Evolutionary conservation across 2,797 vertebrate genomes (phyloP).

Genomic region (Catharus ustulatus): DNA sequence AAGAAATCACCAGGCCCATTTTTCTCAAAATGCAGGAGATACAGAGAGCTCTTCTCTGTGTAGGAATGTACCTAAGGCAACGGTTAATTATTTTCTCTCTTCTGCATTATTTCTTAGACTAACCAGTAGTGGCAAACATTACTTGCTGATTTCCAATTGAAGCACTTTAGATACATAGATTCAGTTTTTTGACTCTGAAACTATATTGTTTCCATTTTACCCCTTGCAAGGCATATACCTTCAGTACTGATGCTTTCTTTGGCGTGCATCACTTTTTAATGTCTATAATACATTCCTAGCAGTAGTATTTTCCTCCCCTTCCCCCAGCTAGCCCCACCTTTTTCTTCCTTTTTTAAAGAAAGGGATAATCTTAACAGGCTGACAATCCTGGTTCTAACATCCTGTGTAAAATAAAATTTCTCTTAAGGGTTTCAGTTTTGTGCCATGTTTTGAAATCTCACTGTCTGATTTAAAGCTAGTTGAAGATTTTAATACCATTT

Average conservation of each 20-base stretch:
- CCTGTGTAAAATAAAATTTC: background rate
- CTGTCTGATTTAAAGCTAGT: background rate
- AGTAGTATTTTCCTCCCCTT: background rate
- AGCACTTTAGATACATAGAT: background rate
- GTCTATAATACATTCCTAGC: background rate
- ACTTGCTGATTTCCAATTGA: background rate
- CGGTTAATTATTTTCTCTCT: background rate
- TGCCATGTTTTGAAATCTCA: background rate
- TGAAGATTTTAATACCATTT: conserved; percentile 15
- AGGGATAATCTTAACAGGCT: background rate
- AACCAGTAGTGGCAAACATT: background rate
- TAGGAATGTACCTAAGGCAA: background rate
- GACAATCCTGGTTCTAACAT: background rate
- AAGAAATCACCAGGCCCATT: background rate
- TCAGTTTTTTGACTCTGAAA: background rate
- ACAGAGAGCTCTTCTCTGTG: background rate
- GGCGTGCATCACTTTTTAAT: background rate
- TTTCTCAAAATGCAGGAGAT: background rate
- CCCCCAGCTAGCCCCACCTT: accelerated
- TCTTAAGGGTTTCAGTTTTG: background rate
- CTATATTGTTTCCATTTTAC: background rate
- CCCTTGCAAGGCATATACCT: background rate
- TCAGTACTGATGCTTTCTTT: background rate
- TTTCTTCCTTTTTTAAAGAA: background rate
- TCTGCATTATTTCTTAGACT: background rate